Evolutionary conservation across 2,888 invertebrate genomes (phyloP), one percentile per base, ranked within the genome.

Genomic region (Cheiracanthium punctorium): DNA sequence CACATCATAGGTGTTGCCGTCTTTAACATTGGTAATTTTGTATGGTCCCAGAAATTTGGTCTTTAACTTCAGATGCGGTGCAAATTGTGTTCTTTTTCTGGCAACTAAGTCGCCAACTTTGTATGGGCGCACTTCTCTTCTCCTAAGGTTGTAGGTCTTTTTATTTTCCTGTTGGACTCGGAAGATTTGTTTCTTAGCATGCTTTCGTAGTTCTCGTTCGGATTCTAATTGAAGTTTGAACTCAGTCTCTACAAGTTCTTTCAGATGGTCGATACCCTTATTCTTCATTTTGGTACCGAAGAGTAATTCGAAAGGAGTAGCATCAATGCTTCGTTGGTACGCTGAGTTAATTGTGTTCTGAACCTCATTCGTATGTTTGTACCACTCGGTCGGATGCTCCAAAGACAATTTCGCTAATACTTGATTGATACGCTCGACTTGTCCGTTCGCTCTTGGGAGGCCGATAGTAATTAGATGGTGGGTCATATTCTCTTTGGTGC

Each of bases 311-410:
- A 82, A 75, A 17, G 75, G 75, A 0, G 75, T 75, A 2, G 8
- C 37, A 8, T 70, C 58, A 0, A 52, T 74, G 2, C 69, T 70
- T 69, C 37, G 33, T n/a, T 52, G 32, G 8, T 20, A 7, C 12
- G 70, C 70, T 14, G 52, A 58, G 20, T 75, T 82, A 4, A 82
- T n/a, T 0, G 17, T 29, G 37, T 58, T 48, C 30, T 75, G 75
- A 8, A 80, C 29, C 0, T 29, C 28, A 12, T 24, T 0, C 20
- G 58, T 58, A 32, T 43, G 29, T n/a, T 73, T 69, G 24, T 29
- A 82, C 75, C 75, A 75, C 30, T 75, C 43, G 17, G 24, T 30
- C 12, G 82, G 37, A 41, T 75, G 64, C 12, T 70, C 75, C 0
- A 58, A 0, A 7, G 75, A 37, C 0, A 82, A 67, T 43, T 75